phyloP scores from a whole-genome alignment of 2,113 vertebrate species.

The Ctenomys sociabilis region DNA sequence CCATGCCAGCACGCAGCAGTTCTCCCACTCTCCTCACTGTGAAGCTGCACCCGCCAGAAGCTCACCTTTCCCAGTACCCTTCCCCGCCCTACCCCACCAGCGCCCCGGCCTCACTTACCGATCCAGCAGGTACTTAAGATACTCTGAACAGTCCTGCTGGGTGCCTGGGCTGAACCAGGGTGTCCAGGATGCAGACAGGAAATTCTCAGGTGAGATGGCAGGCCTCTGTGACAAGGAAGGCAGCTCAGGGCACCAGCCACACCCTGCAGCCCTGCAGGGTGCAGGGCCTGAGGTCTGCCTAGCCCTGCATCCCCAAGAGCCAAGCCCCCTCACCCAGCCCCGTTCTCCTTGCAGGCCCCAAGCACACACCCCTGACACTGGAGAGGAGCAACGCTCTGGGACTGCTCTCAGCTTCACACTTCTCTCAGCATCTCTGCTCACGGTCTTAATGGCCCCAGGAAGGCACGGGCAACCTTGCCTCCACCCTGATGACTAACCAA shows the following conservation, averaged over 20 bases:
- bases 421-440: background rate
- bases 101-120: constrained; percentile 77
- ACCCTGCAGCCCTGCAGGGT: background rate
- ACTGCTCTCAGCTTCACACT: background rate
- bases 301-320: background rate
- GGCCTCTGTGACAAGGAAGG: constrained; percentile 84
- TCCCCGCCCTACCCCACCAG: background rate
- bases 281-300: background rate
- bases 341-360: background rate
- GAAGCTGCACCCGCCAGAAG: background rate
- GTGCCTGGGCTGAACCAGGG: constrained; percentile 90
- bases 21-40: background rate
- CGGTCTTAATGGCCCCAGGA: background rate
- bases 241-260: fast-evolving
- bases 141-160: constrained; percentile 92
- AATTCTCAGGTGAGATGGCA: constrained; percentile 89
- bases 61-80: too few relatives aligned
- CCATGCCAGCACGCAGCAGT: background rate
- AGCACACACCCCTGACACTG: background rate
- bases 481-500: background rate
- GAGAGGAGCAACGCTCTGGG: background rate
- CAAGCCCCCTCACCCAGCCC: background rate
- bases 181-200: constrained; percentile 90
- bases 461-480: background rate
- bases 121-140: constrained; percentile 91